These are phyloP conservation scores for Willisornis vidua DNA, from an alignment of 2,113 vertebrate genomes.

Conservation along the genomic window DNA sequence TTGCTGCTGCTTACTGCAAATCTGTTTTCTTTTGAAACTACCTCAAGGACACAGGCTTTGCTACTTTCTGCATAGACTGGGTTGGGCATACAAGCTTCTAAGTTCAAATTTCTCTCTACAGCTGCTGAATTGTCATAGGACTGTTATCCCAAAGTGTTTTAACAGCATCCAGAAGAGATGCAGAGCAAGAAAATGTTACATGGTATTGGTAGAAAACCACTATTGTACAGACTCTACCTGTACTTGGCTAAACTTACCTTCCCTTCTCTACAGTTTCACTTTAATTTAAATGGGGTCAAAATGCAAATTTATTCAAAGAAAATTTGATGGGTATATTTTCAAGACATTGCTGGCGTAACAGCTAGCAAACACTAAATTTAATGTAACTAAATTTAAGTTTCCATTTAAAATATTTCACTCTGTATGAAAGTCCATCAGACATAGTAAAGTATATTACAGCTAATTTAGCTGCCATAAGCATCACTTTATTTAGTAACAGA, in stretches of 20 bases:
- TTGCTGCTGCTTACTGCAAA: no score
- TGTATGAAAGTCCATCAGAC: neutral
- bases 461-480: neutral
- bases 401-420: neutral
- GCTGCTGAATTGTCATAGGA: neutral
- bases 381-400: neutral
- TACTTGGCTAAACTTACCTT: neutral
- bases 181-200: neutral
- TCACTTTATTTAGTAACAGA: neutral
- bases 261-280: neutral
- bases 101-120: no score
- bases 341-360: neutral
- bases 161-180: neutral
- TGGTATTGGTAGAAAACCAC: neutral
- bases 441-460: neutral
- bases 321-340: neutral
- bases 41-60: no score
- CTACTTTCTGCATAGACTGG: no score
- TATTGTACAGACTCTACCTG: neutral
- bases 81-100: no score
- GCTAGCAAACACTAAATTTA: neutral
- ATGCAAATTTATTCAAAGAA: neutral
- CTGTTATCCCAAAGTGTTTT: neutral
- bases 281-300: neutral
- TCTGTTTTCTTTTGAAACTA: no score